Evolutionary conservation across 2,797 vertebrate species (phyloP).

Genomic region (Nyctalus aviator): DNA sequence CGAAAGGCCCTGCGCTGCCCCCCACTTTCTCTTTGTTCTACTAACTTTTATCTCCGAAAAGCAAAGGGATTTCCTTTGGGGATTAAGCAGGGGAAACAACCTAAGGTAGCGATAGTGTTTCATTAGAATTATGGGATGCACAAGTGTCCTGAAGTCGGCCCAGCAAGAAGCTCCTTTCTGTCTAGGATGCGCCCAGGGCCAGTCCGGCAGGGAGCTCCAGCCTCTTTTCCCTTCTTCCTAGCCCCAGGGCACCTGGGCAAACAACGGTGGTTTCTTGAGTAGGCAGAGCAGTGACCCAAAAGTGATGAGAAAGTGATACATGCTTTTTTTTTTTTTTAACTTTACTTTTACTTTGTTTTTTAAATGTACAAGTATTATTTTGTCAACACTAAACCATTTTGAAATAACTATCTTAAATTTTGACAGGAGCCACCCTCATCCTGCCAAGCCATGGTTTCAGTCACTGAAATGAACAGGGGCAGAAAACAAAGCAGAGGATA

Average conservation of each 20-base stretch:
- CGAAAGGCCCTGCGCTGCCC: constrained; percentile 73
- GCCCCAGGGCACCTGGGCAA: not conserved
- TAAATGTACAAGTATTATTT: not conserved
- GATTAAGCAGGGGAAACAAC: constrained; percentile 84
- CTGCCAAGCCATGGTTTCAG: not conserved
- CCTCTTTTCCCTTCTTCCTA: not conserved
- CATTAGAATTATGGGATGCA: constrained; percentile 78
- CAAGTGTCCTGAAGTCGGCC: constrained; percentile 70
- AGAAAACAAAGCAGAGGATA: not conserved
- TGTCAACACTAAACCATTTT: not conserved
- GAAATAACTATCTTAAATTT: constrained; percentile 30
- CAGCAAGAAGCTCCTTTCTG: not conserved
- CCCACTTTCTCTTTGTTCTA: constrained; percentile 79
- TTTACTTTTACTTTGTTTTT: not conserved
- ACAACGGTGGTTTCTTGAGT: not conserved
- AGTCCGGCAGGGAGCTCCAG: not conserved
- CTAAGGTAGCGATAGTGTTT: constrained; percentile 80
- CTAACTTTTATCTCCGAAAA: constrained; percentile 83
- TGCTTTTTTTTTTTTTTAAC: too few relatives aligned
- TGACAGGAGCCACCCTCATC: not conserved
- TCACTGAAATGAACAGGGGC: not conserved
- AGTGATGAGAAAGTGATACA: not conserved
- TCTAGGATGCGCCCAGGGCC: not conserved
- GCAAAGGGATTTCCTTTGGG: constrained; percentile 86
- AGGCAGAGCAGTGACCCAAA: not conserved